Evolutionary conservation across 64 coral and sea anemone species (phyloP).

Genomic region (Porites lutea): DNA sequence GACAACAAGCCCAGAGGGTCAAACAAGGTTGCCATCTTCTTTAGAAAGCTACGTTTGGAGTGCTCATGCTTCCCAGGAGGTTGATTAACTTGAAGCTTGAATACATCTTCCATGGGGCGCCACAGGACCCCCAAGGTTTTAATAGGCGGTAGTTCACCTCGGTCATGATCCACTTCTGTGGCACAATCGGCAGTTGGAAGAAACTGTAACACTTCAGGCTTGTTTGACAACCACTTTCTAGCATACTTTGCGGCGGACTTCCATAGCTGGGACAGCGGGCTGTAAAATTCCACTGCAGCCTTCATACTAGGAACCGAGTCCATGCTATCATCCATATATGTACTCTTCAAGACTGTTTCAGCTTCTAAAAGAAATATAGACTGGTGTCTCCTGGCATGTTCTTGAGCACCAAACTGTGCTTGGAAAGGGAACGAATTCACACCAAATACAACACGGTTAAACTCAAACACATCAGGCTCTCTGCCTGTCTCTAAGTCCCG

Average conservation of each 20-base stretch:
- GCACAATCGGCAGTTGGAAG: not conserved
- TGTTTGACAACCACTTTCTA: conserved; percentile 20
- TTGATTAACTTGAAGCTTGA: no score
- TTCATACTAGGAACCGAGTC: not conserved
- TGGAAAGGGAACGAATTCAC: conserved; percentile 62
- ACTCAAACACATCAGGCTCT: conserved; percentile 55
- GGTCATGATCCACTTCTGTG: not conserved
- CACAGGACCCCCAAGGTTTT: not conserved
- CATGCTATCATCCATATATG: conserved; percentile 46
- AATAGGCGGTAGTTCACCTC: not conserved
- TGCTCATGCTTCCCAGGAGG: no score
- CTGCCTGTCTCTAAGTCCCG: conserved; percentile 18
- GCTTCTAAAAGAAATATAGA: conserved; percentile 47
- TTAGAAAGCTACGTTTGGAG: conserved; percentile 39
- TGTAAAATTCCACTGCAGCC: not conserved
- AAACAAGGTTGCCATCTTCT: conserved; percentile 22
- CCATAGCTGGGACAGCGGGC: not conserved
- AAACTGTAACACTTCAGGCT: not conserved
- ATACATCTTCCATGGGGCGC: no score
- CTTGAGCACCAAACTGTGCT: conserved; percentile 42
- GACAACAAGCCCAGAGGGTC: conserved; percentile 35
- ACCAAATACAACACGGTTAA: conserved; percentile 75
- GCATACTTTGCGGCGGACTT: not conserved
- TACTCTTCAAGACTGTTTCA: not conserved
- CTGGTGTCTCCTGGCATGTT: conserved; percentile 52